Evolutionary conservation across 2,797 vertebrate genomes (phyloP).

Genomic region (Acanthurus leucopareius): DNA sequence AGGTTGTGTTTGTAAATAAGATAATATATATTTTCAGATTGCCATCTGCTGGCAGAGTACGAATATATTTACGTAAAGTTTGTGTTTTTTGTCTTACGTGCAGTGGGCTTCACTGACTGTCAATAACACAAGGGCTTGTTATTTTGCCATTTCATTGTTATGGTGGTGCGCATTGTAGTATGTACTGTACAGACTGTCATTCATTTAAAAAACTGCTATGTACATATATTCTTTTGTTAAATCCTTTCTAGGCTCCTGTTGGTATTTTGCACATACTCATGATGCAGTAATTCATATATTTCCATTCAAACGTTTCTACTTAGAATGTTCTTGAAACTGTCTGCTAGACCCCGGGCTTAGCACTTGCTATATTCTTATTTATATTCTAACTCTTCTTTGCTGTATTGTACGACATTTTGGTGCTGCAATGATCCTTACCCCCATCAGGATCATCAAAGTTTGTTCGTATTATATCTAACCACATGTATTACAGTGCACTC

Average conservation of each 20-base stretch:
- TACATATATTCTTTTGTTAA: conserved; percentile 41
- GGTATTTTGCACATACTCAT: conserved; percentile 74
- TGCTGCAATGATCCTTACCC: conserved; percentile 58
- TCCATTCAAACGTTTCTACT: conserved; percentile 61
- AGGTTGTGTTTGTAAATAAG: conserved; percentile 68
- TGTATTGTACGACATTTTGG: conserved; percentile 50
- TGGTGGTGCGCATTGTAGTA: conserved; percentile 63
- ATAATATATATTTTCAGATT: conserved; percentile 87
- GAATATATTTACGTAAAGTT: conserved; percentile 88
- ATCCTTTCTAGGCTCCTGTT: conserved; percentile 44
- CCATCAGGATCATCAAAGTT: conserved; percentile 36
- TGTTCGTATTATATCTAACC: conserved; percentile 30
- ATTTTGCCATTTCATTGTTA: conserved; percentile 84
- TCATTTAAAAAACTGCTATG: conserved; percentile 39
- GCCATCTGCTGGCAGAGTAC: conserved; percentile 94
- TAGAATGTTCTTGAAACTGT: conserved; percentile 45
- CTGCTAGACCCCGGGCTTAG: conserved; percentile 32
- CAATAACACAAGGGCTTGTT: conserved; percentile 87
- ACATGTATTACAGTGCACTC: conserved; percentile 55
- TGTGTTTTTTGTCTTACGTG: conserved; percentile 76
- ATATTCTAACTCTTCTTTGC: conserved; percentile 40
- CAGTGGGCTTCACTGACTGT: conserved; percentile 84
- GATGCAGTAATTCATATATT: conserved; percentile 64
- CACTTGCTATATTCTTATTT: conserved; percentile 62
- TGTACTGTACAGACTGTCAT: conserved; percentile 37